Conservation (phyloP, 2,113 vertebrate genomes). For the Pongo abelii region DNA sequence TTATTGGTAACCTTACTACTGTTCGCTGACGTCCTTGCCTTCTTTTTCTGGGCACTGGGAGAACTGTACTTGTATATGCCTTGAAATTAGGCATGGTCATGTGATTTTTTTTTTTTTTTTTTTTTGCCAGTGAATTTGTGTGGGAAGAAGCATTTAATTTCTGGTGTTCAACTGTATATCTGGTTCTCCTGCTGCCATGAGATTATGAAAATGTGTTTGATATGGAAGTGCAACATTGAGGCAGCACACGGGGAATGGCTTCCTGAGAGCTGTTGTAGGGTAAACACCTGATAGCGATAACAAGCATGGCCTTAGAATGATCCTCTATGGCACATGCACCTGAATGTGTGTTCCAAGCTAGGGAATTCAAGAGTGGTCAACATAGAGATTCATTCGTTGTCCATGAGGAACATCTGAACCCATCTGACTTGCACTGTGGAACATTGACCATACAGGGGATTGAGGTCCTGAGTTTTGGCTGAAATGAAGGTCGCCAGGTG, state of each 20-base stretch:
- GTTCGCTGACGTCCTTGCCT: too few species aligned
- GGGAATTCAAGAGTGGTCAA: too few species aligned
- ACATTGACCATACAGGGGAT: too few species aligned
- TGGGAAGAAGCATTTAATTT: neutral
- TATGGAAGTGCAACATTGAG: neutral
- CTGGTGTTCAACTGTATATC: neutral
- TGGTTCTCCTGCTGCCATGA: neutral
- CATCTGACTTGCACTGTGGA: too few species aligned
- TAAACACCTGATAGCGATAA: too few species aligned
- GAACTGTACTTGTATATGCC: rapidly evolving
- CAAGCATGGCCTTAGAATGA: too few species aligned
- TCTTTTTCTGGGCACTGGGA: neutral
- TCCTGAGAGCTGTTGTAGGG: neutral
- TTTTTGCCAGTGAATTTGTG: neutral
- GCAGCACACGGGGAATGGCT: neutral
- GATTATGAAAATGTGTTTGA: neutral
- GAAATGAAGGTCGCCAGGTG: too few species aligned
- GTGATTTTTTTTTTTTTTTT: neutral
- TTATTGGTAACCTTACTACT: neutral
- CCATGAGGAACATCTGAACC: too few species aligned
- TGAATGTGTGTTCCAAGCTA: too few species aligned
- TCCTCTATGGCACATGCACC: too few species aligned
- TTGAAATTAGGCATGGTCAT: neutral
- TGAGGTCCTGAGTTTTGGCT: too few species aligned
- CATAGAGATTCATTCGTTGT: too few species aligned